Percentiles rank a stretch among this genome's conserved stretches.
These are phyloP conservation scores for Colistium nudipinnis DNA, from an alignment of 2,113 vertebrate species.

Conservation along the genomic window DNA sequence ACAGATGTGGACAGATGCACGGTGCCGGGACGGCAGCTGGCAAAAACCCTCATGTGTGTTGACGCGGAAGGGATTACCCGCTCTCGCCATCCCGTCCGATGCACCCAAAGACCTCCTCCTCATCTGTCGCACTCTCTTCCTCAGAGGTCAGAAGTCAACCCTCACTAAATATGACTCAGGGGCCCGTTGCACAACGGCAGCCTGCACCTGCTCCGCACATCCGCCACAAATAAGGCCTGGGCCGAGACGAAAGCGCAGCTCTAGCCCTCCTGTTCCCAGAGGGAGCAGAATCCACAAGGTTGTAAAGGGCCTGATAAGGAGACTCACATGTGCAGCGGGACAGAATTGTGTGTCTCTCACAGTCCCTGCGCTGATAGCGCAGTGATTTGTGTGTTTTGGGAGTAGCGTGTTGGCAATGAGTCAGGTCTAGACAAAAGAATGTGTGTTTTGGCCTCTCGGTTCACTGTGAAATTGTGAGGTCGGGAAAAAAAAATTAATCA, in stretches of 20 bases:
- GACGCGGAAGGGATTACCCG: conserved; percentile 71
- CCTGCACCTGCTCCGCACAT: conserved; percentile 69
- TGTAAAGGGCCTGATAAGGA: conserved; percentile 70
- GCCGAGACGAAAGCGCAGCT: conserved; percentile 23
- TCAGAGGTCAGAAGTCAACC: conserved; percentile 72
- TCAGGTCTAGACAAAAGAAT: conserved; percentile 82
- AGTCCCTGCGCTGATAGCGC: conserved; percentile 58
- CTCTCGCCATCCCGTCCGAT: conserved; percentile 48
- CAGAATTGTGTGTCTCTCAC: conserved; percentile 55
- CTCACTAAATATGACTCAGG: conserved; percentile 64
- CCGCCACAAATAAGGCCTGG: conserved; percentile 42
- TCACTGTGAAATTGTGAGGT: conserved; percentile 45
- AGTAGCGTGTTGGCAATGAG: conserved; percentile 70
- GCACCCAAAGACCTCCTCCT: conserved; percentile 56
- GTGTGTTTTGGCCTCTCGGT: conserved; percentile 78
- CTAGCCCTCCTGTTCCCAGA: conserved; percentile 52
- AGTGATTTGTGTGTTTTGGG: conserved; percentile 69
- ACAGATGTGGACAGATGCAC: conserved; percentile 82
- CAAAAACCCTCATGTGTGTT: conserved; percentile 69
- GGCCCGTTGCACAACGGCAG: conserved; percentile 68
- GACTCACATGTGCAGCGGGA: conserved; percentile 48
- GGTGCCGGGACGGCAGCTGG: conserved; percentile 75
- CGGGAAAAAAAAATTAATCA: conserved; percentile 76
- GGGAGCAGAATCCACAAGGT: conserved; percentile 53
- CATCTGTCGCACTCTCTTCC: conserved; percentile 67